Evolutionary conservation across 92 coral and sea anemone species (phyloP), one percentile per base, ranked within the genome.

Genomic region (Paramuricea clavata): DNA sequence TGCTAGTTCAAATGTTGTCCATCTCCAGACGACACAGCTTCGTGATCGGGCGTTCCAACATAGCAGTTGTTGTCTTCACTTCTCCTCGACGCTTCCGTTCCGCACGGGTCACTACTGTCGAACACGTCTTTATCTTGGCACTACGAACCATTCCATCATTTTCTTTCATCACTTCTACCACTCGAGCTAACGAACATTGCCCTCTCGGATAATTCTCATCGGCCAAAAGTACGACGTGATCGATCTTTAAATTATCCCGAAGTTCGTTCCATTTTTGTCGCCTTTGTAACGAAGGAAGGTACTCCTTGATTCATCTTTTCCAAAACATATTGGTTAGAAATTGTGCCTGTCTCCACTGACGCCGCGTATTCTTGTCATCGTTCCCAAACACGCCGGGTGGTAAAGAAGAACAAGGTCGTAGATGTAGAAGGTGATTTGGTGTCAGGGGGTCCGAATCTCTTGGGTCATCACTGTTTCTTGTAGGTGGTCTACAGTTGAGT

Each of bases 151-250:
- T 13, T 16, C 81, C 81, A 44, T 42, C 60, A 12, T 41, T 74
- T 31, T 22, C 32, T 41, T 30, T 26, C 9, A 15, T 16, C n/a
- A 74, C 81, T 13, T 74, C 60, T 35, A 47, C 62, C 6, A 47
- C n/a, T 23, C 34, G 26, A 10, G 81, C 81, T 15, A 76, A 36
- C n/a, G 81, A 54, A 49, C 61, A 76, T 31, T 76, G 65, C 9
- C 81, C 10, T 50, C 81, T 76, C 34, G 81, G 81, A 36, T 6
- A 19, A 21, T 44, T 44, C 17, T 76, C 15, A 50, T 76, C 60
- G 16, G 15, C 19, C 62, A 76, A 41, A 0, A 42, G 64, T 50
- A 39, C 44, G 10, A 39, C 10, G 10, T 39, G 5, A 39, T 39
- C 44, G 10, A 39, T 10, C 10, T 39, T 39, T 10, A 39, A 39